phyloP scores from a whole-genome alignment of 2,113 vertebrate genomes.

The Nesospiza acunhae region DNA sequence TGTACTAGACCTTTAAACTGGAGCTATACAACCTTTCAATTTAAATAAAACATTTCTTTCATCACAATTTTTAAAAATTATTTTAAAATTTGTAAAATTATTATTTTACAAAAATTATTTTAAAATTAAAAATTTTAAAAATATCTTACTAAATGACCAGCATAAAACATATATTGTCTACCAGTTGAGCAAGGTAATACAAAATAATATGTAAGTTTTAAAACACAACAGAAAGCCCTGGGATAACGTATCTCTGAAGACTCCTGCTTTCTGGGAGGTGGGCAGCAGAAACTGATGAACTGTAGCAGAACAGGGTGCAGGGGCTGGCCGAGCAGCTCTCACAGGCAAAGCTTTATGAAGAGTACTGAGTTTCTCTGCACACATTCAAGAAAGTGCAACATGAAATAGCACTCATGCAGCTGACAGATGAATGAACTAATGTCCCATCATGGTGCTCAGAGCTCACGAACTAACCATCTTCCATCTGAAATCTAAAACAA shows the following conservation, averaged over 20 bases:
- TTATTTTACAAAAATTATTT: too few relatives aligned
- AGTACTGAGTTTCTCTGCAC: background rate
- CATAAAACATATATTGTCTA: background rate
- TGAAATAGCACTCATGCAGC: background rate
- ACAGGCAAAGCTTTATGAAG: background rate
- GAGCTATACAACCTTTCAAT: background rate
- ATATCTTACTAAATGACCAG: background rate
- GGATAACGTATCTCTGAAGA: background rate
- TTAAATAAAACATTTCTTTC: background rate
- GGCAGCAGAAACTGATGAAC: background rate
- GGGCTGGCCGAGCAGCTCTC: background rate
- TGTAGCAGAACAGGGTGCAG: background rate
- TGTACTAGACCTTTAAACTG: background rate
- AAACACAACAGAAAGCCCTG: background rate
- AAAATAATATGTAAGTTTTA: background rate
- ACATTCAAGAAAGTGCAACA: background rate
- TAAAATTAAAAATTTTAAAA: too few relatives aligned
- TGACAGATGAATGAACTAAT: background rate
- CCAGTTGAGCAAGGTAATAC: background rate
- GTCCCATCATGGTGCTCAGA: background rate
- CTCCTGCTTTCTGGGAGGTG: background rate
- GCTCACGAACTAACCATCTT: background rate
- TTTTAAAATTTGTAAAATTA: too few relatives aligned
- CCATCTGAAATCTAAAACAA: background rate
- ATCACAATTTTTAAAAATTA: constrained; percentile 5